Base-by-base conservation (phyloP, 2,888 invertebrate genomes). In the Griposia aprilina region DNA sequence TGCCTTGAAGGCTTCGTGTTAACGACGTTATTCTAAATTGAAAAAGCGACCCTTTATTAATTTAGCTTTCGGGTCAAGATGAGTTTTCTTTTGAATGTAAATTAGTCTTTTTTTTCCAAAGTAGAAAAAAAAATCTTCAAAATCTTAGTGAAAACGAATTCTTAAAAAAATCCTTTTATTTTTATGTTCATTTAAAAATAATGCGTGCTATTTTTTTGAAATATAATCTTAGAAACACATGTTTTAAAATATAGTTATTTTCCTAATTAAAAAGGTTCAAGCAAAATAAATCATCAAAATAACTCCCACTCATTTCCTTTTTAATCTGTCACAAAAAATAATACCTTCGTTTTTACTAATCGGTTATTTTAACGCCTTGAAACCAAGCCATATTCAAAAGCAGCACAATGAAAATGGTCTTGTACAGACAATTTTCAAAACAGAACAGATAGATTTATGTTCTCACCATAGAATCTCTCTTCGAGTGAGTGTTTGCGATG, bases 1-100 rank as follows among this genome's bases (percentile, higher is more conserved):
- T 73, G 63, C 69, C 36, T 63, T 50, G 68, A 65, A 82, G 69
- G 72, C 55, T 74, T 78, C 68, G 75, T 73, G 79, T 67, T 83
- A 79, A 86, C 66, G 75, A 86, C 59, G 55, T 79, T 86, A 77
- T 70, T 85, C 65, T 76, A 73, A 83, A 84, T 83, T 84, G 59
- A 75, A 84, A 84, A 70, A 67, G 73, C 73, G 57, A 63, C 48
- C 66, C 69, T 75, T 83, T 83, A 79, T 79, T 83, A 67, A 82
- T 85, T 82, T 66, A 66, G 52, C 52, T 82, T 62, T 69, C 30
- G 20, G 68, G 68, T 82, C 63, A 69, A 77, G 70, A 68, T 67
- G 50, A 72, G 20, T 26, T 72, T 70, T 67, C 70, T 81, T 85
- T 85, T 70, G 6, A 75, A 63, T 76, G 17, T 71, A 68, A 84